Conservation (phyloP, 2,888 invertebrate species). For the Cacoxenus indagator region DNA sequence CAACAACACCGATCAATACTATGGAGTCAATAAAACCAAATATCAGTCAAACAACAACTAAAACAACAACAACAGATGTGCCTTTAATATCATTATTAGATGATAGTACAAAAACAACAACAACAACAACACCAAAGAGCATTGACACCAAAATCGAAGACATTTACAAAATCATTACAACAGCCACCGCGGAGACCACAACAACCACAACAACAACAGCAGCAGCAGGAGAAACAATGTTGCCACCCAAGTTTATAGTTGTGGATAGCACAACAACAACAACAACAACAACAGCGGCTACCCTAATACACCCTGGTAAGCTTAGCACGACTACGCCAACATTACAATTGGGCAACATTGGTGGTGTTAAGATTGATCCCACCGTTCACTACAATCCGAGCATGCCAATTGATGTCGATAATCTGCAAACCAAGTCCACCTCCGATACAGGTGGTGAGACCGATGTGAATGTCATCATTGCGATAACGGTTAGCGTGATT, state of each 20-base stretch:
- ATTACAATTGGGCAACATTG: constrained; percentile 22
- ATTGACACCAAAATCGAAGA: constrained; percentile 48
- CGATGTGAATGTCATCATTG: constrained; percentile 81
- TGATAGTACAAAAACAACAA: constrained; percentile 43
- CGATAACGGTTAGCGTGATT: constrained; percentile 85
- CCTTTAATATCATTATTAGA: constrained; percentile 52
- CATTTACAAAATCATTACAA: constrained; percentile 44
- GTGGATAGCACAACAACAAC: constrained; percentile 28
- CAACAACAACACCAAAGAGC: constrained; percentile 22
- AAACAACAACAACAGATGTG: constrained; percentile 45
- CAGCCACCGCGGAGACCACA: no score
- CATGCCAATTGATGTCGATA: constrained; percentile 38
- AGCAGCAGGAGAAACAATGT: constrained; percentile 12
- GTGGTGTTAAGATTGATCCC: constrained; percentile 25
- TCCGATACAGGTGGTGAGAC: constrained; percentile 61
- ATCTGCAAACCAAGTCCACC: constrained; percentile 47
- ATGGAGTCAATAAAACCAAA: no score
- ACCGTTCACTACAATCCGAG: constrained; percentile 16
- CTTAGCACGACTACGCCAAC: not conserved
- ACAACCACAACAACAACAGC: constrained; percentile 31
- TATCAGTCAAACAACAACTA: not conserved
- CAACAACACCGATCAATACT: constrained; percentile 28
- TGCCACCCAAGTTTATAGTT: no score
- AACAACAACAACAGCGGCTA: constrained; percentile 33
- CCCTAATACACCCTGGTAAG: constrained; percentile 35